A percentile compares a stretch with the other conserved stretches of the same genome.
Conservation (phyloP, 2,888 invertebrate genomes). For the Hermodice carunculata region DNA sequence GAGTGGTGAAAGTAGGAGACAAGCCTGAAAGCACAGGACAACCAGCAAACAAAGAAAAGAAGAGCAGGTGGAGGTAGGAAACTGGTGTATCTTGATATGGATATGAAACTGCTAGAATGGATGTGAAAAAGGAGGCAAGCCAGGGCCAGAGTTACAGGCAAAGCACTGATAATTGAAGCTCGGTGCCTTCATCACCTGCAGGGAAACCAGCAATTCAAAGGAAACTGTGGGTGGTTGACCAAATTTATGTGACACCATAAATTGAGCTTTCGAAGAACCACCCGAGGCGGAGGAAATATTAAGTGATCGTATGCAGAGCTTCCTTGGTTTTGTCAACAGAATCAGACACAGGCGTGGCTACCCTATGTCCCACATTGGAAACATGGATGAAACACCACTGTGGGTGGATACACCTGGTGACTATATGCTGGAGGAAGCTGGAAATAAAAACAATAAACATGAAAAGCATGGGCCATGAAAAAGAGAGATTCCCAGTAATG, state of each 20-base stretch:
- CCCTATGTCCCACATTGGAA: background rate
- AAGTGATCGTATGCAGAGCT: too few species aligned
- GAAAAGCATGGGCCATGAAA: background rate
- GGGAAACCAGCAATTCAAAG: background rate
- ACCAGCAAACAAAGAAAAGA: background rate
- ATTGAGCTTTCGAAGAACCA: too few species aligned
- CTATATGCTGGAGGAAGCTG: background rate
- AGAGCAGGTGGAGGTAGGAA: background rate
- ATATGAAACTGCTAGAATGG: background rate
- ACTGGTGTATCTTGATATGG: background rate
- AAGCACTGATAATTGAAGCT: background rate
- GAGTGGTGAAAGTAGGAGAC: background rate
- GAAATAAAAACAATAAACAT: background rate
- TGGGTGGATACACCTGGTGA: background rate
- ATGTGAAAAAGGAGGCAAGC: background rate
- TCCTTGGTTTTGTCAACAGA: too few species aligned
- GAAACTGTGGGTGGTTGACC: background rate
- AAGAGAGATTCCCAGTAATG: background rate
- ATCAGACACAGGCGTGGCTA: too few species aligned
- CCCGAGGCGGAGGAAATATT: too few species aligned
- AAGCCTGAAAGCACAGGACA: background rate
- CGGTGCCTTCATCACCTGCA: background rate
- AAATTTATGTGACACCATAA: too few species aligned
- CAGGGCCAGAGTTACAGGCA: background rate
- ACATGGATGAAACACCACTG: background rate